Evolutionary conservation across 2,797 vertebrate genomes (phyloP), one percentile per base, ranked within the genome.

Genomic region (Anguilla obscura): DNA sequence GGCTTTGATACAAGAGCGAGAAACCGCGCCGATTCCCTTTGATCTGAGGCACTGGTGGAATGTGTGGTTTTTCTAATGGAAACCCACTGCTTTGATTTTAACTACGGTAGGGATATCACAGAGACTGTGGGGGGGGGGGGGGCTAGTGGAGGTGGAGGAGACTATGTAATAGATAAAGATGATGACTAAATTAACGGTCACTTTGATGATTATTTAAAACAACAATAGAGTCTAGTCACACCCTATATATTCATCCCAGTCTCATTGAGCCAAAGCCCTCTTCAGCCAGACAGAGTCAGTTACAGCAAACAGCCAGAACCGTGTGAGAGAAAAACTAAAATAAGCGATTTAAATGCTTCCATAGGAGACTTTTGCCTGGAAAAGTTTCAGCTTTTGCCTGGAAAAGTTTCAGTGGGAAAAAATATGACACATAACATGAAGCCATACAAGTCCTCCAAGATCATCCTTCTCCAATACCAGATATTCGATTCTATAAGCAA

Each of bases 171-270:
- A 8, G 36, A 18, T n/a, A 80, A 80, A 76, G 45, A 80, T 18
- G 69, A 45, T 45, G 76, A n/a, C 76, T 50, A 80, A 80, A 80
- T 80, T 12, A 80, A 80, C 8, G 40, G 76, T 80, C 40, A 80
- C 76, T 80, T 48, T 80, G 74, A 40, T 80, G 76, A 80, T 12
- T 8, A 79, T 8, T 21, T 21, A 76, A 76, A 76, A 50, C 10
- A 48, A 80, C 40, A 80, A 80, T 21, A 80, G n/a, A 6, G 24
- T 1, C 14, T 21, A 18, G 33, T 40, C 18, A 50, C 45, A 10
- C 18, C 21, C 40, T n/a, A 3, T 48, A 9, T 80, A 24, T n/a
- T 80, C 76, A 45, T 7, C 45, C 36, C 18, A 21, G 1, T 40
- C 12, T 45, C 10, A n/a, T 2, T 18, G 10, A 16, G 30, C 74